Base-by-base conservation (phyloP, 2,113 vertebrate genomes). In the Gallinago paraguaiae region DNA sequence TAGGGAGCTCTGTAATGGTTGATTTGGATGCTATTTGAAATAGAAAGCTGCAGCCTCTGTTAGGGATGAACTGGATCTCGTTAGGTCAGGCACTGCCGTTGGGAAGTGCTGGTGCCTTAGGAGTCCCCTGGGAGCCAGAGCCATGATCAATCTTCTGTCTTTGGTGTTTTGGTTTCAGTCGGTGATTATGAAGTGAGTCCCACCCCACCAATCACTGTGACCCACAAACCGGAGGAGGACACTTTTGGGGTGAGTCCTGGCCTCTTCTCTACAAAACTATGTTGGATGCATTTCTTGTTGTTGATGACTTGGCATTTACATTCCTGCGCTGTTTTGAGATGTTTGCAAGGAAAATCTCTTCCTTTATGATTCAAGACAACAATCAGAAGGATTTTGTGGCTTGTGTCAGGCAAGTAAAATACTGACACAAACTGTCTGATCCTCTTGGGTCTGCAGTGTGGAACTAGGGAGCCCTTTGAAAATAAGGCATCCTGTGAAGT, bases 191-290 rank as follows among this genome's bases (percentile, higher is more conserved):
- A 98, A 91, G 97, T 98, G 77, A 98, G 98, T 88, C 98, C 99
- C 27, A 99, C 98, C 11, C 98, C 98, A 86, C 98, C 99, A 2
- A 98, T 98, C 95, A 98, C 98, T 93, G 98, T 99, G 92, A 98
- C 98, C 74, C 98, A 98, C 92, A 99, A 98, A 95, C 98, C 99
- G 22, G 99, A 99, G 61, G 99, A 99, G 97, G 99, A 99, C 85
- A 99, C 98, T 54, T 99, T 99, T 88, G 99, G 99, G 98, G 99
- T 99, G 97, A 99, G 99, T 98, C 35, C 12, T 71, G 88, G 57
- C 57, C 39, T 85, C 67, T 93, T 81, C 68, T 74, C 57, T 71
- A 46, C 30, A 33, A 31, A 70, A 39, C 22, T 7, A 10, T 59
- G 81, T 83, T 82, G 43, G 7, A 31, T 63, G 43, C 37, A 11